Conservation (phyloP, 2,888 invertebrate species). For the Oligia strigilis region DNA sequence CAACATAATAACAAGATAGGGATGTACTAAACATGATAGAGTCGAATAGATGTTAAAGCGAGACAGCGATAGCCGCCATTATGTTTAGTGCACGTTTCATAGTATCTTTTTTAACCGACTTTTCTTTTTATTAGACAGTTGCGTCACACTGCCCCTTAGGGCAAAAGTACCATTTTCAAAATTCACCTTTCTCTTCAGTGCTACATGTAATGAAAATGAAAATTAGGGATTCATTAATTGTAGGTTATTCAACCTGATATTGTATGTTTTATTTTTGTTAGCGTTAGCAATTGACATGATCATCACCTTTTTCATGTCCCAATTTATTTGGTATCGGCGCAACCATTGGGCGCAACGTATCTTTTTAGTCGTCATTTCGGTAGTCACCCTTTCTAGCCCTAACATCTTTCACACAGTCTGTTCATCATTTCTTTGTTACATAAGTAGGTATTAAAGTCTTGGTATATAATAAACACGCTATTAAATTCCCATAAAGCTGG, state of each 20-base stretch:
- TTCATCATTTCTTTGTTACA: neutral
- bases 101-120: too few species aligned
- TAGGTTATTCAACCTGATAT: neutral
- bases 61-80: too few species aligned
- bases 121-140: too few species aligned
- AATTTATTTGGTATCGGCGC: neutral
- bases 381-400: neutral
- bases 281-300: neutral
- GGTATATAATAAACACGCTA: constrained; percentile 10
- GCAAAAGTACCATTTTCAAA: too few species aligned
- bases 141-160: too few species aligned
- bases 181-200: too few species aligned
- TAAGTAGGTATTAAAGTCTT: neutral
- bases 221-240: too few species aligned
- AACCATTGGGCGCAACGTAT: neutral
- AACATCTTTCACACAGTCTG: neutral
- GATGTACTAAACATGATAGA: too few species aligned
- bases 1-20: too few species aligned
- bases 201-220: too few species aligned
- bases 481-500: constrained; percentile 22
- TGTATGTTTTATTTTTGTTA: neutral
- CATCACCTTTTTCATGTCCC: neutral
- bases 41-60: too few species aligned
- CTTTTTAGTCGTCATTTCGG: neutral
- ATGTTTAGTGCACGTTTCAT: too few species aligned